phyloP scores from a whole-genome alignment of 1,140 invertebrate genomes.

The Acromyrmex echinatior region DNA sequence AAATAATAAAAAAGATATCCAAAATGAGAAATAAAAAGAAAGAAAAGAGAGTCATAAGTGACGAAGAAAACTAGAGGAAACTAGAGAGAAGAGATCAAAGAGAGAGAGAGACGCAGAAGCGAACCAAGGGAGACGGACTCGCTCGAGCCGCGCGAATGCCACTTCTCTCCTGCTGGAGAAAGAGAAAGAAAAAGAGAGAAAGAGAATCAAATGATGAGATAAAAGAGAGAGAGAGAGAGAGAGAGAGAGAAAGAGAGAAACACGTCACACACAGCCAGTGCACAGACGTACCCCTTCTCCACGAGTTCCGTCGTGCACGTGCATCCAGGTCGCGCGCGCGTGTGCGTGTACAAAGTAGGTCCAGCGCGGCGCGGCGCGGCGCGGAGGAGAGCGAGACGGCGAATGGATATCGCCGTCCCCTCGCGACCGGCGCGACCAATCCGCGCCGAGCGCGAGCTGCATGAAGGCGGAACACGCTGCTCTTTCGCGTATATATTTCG shows the following conservation, averaged over 20 bases:
- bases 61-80: not conserved
- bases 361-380: slow-evolving; percentile 50
- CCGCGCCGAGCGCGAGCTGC: slow-evolving; percentile 84
- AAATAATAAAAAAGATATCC: slow-evolving; percentile 1
- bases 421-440: slow-evolving; percentile 84
- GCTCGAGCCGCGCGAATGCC: slow-evolving; percentile 36
- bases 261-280: slow-evolving; percentile 51
- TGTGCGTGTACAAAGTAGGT: slow-evolving; percentile 80
- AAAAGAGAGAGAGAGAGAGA: slow-evolving; percentile 28
- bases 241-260: not conserved
- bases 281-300: slow-evolving; percentile 49
- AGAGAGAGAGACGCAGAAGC: not conserved
- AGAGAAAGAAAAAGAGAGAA: not conserved
- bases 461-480: slow-evolving; percentile 86
- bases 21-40: slow-evolving; percentile 38
- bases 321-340: slow-evolving; percentile 60
- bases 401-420: slow-evolving; percentile 84
- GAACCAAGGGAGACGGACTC: slow-evolving; percentile 25
- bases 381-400: slow-evolving; percentile 73
- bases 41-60: not conserved
- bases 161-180: slow-evolving; percentile 12
- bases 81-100: slow-evolving; percentile 16
- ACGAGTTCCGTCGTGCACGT: slow-evolving; percentile 55
- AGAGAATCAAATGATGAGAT: not conserved
- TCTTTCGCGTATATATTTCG: slow-evolving; percentile 81